phyloP scores from a whole-genome alignment of 1,140 invertebrate genomes.

The Caenorhabditis brenneri region DNA sequence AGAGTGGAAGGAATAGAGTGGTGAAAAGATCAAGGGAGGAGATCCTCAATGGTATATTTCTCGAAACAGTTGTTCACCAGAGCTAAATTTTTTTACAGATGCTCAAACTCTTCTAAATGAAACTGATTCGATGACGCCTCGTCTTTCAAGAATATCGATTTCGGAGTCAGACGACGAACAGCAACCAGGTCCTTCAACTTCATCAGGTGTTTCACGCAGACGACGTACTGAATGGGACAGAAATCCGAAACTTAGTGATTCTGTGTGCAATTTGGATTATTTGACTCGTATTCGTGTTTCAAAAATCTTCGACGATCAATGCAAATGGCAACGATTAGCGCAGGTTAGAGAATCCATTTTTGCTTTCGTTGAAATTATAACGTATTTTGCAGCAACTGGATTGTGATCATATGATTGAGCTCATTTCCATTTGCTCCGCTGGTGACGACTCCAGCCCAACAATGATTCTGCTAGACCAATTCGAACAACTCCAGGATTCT shows the following conservation, averaged over 20 bases:
- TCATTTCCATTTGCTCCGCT: slow-evolving; percentile 46
- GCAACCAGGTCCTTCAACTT: slow-evolving; percentile 30
- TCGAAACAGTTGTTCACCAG: neutral
- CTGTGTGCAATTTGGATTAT: slow-evolving; percentile 44
- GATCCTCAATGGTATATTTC: neutral
- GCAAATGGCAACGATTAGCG: slow-evolving; percentile 45
- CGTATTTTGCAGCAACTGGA: neutral
- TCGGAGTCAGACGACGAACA: slow-evolving; percentile 18
- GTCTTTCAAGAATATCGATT: neutral
- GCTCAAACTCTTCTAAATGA: neutral
- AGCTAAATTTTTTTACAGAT: neutral
- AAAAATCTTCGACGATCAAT: slow-evolving; percentile 41
- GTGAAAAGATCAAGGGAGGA: neutral
- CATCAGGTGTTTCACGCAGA: neutral
- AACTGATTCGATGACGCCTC: neutral
- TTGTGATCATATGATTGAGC: slow-evolving; percentile 50
- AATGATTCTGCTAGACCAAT: slow-evolving; percentile 54
- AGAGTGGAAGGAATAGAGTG: neutral
- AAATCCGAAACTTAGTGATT: neutral
- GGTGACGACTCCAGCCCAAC: slow-evolving; percentile 46
- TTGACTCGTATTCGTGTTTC: slow-evolving; percentile 49
- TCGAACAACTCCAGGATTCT: slow-evolving; percentile 51
- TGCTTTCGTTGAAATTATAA: no score
- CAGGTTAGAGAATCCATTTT: neutral
- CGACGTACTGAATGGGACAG: neutral